Evolutionary conservation across 2,888 invertebrate species (phyloP).

Genomic region (Hirtodrosophila cameraria): DNA sequence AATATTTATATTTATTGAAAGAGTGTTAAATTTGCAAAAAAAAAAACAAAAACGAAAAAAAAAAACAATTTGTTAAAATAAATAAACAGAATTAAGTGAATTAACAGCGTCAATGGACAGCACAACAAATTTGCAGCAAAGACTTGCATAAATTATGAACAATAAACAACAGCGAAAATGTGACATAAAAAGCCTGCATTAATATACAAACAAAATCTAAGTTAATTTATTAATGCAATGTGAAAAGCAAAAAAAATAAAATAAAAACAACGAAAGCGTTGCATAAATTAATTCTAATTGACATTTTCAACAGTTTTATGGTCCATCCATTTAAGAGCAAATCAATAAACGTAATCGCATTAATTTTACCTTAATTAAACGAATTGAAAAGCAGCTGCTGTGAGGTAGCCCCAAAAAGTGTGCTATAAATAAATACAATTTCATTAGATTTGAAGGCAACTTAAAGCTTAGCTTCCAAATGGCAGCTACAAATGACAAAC

Average conservation of each 20-base stretch:
- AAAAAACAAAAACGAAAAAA: slow-evolving; percentile 9
- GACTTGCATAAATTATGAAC: slow-evolving; percentile 13
- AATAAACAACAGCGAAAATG: slow-evolving; percentile 1
- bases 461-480: slow-evolving; percentile 32
- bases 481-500: slow-evolving; percentile 36
- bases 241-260: slow-evolving; percentile 2
- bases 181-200: slow-evolving; percentile 4
- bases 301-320: slow-evolving; percentile 58
- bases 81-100: slow-evolving; percentile 42
- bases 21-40: slow-evolving; percentile 17
- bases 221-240: slow-evolving; percentile 39
- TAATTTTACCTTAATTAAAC: slow-evolving; percentile 61
- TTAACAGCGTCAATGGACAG: slow-evolving; percentile 18
- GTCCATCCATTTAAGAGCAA: slow-evolving; percentile 46
- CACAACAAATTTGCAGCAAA: slow-evolving; percentile 15
- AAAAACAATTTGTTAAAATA: slow-evolving; percentile 15
- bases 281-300: slow-evolving; percentile 65
- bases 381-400: slow-evolving; percentile 52
- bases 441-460: slow-evolving; percentile 37
- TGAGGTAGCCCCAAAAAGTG: slow-evolving; percentile 30
- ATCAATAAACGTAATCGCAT: slow-evolving; percentile 63
- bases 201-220: slow-evolving; percentile 28
- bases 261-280: slow-evolving; percentile 6
- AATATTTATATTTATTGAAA: slow-evolving; percentile 4
- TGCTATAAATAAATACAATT: slow-evolving; percentile 45